Percentiles rank a stretch among this genome's conserved stretches.
phyloP scores from a whole-genome alignment of 1,140 invertebrate genomes.

The Nephotettix cincticeps region DNA sequence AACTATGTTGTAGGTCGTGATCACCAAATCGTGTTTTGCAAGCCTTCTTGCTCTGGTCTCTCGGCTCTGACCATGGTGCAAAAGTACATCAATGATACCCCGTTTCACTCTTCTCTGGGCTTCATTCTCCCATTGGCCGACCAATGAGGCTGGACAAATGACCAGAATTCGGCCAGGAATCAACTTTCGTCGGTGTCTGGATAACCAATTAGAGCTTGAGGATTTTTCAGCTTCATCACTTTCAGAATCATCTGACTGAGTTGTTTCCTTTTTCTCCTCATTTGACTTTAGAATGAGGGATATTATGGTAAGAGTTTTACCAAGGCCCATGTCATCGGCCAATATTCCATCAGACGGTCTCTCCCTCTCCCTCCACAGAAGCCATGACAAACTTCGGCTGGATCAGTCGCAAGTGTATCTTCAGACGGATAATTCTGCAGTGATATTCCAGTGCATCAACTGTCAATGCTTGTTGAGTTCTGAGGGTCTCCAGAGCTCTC shows the following conservation, averaged over 20 bases:
- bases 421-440: constrained; percentile 63
- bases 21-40: constrained; percentile 64
- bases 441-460: constrained; percentile 68
- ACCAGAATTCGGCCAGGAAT: constrained; percentile 74
- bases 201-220: constrained; percentile 7
- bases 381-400: constrained; percentile 80
- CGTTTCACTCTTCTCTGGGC: constrained; percentile 62
- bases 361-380: constrained; percentile 84
- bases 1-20: constrained; percentile 76
- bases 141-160: constrained; percentile 82
- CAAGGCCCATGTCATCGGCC: constrained; percentile 95
- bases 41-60: constrained; percentile 61
- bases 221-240: constrained; percentile 38
- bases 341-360: constrained; percentile 75
- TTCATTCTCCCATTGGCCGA: constrained; percentile 86
- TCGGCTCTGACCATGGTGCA: constrained; percentile 82
- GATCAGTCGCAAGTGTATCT: constrained; percentile 58
- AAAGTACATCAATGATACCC: constrained; percentile 59
- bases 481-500: constrained; percentile 57
- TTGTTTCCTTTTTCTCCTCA: constrained; percentile 38
- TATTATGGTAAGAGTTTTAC: constrained; percentile 93
- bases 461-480: constrained; percentile 64
- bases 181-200: not conserved
- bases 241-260: constrained; percentile 44
- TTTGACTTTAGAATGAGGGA: constrained; percentile 63